These are phyloP conservation scores for Homalodisca vitripennis DNA, from an alignment of 1,140 invertebrate species.

Conservation along the genomic window DNA sequence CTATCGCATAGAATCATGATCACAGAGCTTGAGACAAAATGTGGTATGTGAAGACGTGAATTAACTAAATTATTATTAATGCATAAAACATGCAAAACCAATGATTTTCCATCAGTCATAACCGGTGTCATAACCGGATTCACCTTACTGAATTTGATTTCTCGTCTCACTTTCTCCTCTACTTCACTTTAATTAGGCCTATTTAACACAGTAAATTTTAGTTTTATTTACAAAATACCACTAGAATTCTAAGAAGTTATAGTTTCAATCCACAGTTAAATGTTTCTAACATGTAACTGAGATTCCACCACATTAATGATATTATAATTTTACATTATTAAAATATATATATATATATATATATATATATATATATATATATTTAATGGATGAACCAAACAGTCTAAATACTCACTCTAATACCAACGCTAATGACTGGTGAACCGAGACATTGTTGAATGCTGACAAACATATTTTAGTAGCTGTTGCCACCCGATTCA, in stretches of 20 bases:
- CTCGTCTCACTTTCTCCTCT: no score
- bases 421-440: slow-evolving; percentile 14
- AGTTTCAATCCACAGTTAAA: background rate
- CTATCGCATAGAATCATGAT: no score
- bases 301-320: background rate
- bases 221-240: background rate
- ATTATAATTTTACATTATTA: background rate
- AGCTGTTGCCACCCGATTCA: slow-evolving; percentile 7
- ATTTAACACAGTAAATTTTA: no score
- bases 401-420: slow-evolving; percentile 9
- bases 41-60: no score
- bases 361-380: background rate
- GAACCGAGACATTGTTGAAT: background rate
- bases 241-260: background rate
- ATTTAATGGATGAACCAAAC: background rate
- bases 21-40: no score
- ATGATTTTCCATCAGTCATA: no score
- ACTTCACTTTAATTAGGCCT: no score
- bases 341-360: background rate
- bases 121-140: no score
- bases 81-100: no score
- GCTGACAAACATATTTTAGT: slow-evolving; percentile 14
- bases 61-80: no score
- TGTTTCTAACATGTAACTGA: background rate
- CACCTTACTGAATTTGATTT: no score